A percentile compares a stretch with the other conserved stretches of the same genome.
Conservation (phyloP, 2,113 vertebrate genomes). For the Corythoichthys intestinalis region DNA sequence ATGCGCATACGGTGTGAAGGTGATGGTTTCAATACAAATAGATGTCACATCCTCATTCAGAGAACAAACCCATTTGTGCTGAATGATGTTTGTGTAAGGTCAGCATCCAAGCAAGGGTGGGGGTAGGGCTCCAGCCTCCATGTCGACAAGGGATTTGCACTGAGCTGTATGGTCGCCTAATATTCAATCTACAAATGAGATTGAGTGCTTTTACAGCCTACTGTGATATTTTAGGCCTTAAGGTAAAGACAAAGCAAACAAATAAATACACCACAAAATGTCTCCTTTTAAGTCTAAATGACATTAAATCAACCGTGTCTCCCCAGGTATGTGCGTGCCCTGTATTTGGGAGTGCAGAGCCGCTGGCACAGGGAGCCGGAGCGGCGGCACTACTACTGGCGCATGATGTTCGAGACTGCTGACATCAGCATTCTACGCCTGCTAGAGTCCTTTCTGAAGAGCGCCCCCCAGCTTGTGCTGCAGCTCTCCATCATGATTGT, state of each 20-base stretch:
- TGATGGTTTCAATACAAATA: slow-evolving; percentile 8
- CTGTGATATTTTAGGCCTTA: slow-evolving; percentile 20
- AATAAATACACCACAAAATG: slow-evolving; percentile 10
- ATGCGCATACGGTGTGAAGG: neutral
- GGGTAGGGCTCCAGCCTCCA: slow-evolving; percentile 3
- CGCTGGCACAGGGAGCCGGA: slow-evolving; percentile 86
- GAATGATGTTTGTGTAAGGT: slow-evolving; percentile 19
- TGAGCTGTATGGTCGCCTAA: neutral
- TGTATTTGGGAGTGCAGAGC: slow-evolving; percentile 97
- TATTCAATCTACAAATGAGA: slow-evolving; percentile 9
- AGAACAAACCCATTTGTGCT: slow-evolving; percentile 7
- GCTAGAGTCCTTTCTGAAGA: slow-evolving; percentile 96
- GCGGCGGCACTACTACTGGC: slow-evolving; percentile 90
- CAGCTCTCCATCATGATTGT: slow-evolving; percentile 96
- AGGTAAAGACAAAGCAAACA: neutral
- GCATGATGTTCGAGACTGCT: slow-evolving; percentile 93
- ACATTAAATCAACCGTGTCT: neutral
- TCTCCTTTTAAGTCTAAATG: neutral
- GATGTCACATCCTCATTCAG: neutral
- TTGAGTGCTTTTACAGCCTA: slow-evolving; percentile 14
- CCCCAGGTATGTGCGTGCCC: slow-evolving; percentile 84
- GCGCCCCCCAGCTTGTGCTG: slow-evolving; percentile 96
- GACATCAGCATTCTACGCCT: slow-evolving; percentile 97
- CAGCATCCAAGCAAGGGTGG: neutral
- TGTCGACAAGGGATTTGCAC: slow-evolving; percentile 22